Conservation (phyloP, 1,140 invertebrate species). For the Palaemon carinicauda region DNA sequence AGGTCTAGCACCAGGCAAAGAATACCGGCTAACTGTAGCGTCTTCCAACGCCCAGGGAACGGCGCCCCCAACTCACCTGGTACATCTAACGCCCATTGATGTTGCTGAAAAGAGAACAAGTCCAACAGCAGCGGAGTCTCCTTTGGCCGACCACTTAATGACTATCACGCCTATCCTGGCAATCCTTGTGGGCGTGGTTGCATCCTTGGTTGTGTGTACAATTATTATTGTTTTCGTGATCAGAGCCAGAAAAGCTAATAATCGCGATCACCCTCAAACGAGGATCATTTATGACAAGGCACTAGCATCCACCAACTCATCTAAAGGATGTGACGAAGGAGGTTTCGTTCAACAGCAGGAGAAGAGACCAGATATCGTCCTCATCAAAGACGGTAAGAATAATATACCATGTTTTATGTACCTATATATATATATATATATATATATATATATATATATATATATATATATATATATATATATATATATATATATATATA, state of each 20-base stretch:
- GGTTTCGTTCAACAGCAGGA: conserved; percentile 19
- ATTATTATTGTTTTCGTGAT: conserved; percentile 1
- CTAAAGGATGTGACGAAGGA: conserved; percentile 25
- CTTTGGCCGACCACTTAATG: not conserved
- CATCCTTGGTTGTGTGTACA: conserved; percentile 20
- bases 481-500: not conserved
- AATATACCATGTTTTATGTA: too few relatives aligned
- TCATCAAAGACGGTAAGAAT: conserved; percentile 29
- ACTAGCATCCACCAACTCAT: not conserved
- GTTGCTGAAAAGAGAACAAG: conserved; percentile 40
- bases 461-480: not conserved
- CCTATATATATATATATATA: not conserved
- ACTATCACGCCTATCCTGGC: conserved; percentile 17
- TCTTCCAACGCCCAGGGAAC: conserved; percentile 32
- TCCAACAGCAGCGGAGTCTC: not conserved
- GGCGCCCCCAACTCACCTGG: conserved; percentile 24
- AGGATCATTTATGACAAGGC: conserved; percentile 21
- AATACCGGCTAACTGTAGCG: conserved; percentile 23
- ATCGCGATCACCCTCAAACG: not conserved
- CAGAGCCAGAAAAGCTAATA: not conserved
- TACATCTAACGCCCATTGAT: conserved; percentile 43
- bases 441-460: not conserved
- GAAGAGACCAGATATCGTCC: conserved; percentile 23
- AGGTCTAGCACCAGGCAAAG: conserved; percentile 71
- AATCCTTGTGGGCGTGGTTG: conserved; percentile 9